Conservation (phyloP, 2,113 vertebrate genomes). For the Muscicapa adusta region DNA sequence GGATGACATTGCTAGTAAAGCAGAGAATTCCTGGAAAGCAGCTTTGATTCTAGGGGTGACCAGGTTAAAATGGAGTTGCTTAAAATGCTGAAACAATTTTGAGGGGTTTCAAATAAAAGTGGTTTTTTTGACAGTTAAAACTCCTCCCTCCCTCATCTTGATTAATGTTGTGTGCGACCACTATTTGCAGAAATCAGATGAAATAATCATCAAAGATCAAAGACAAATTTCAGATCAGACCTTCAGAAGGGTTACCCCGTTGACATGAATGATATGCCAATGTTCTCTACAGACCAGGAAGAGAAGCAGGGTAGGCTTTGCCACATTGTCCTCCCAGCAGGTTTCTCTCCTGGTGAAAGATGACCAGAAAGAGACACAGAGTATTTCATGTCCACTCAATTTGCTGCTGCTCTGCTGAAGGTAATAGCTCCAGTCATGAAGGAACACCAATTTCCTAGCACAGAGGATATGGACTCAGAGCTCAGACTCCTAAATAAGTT, state of each 20-base stretch:
- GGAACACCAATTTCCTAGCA: background rate
- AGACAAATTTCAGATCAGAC: background rate
- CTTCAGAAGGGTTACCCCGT: background rate
- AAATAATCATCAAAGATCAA: background rate
- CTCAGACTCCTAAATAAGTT: background rate
- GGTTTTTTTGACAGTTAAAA: background rate
- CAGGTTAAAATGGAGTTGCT: background rate
- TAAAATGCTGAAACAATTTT: background rate
- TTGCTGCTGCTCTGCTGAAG: background rate
- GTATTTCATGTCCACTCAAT: background rate
- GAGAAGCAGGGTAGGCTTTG: background rate
- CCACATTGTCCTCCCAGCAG: background rate
- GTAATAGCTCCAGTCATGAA: background rate
- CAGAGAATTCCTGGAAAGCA: background rate
- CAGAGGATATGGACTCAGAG: background rate
- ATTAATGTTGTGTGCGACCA: background rate
- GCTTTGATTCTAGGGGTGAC: background rate
- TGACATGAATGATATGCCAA: background rate
- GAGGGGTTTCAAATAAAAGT: background rate
- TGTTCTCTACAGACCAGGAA: background rate
- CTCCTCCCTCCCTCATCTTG: fast-evolving
- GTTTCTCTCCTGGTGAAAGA: background rate
- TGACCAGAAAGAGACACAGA: background rate
- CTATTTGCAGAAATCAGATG: background rate
- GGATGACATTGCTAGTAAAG: background rate